Conservation (phyloP, 2,888 invertebrate species). For the Cryptocephalus primarius region DNA sequence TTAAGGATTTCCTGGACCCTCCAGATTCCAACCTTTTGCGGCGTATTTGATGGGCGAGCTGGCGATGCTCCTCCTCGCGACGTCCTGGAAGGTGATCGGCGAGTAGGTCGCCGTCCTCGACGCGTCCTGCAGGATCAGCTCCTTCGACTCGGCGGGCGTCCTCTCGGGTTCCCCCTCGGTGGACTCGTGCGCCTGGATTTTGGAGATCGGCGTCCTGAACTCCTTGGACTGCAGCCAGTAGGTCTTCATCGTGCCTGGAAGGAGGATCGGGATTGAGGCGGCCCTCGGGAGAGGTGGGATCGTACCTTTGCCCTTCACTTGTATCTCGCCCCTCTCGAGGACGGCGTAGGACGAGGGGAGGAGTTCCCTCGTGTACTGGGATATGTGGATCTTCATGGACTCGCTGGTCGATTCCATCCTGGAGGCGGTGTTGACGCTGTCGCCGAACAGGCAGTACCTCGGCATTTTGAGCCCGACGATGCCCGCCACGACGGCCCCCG, state of each 20-base stretch:
- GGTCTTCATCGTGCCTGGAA: conserved; percentile 71
- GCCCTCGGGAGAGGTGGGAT: not conserved
- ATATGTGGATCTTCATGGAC: conserved; percentile 92
- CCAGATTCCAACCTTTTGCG: conserved; percentile 28
- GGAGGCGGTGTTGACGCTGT: conserved; percentile 84
- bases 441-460: conserved; percentile 76
- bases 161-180: conserved; percentile 4
- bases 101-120: conserved; percentile 57
- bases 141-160: conserved; percentile 3
- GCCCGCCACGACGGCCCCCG: conserved; percentile 86
- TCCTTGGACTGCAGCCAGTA: conserved; percentile 75
- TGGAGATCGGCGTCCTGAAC: conserved; percentile 44
- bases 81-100: conserved; percentile 76
- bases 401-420: conserved; percentile 88
- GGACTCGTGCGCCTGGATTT: conserved; percentile 11
- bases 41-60: conserved; percentile 57
- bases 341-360: conserved; percentile 65
- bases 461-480: conserved; percentile 94
- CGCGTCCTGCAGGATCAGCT: conserved; percentile 15
- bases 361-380: conserved; percentile 72
- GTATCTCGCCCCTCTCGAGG: conserved; percentile 70
- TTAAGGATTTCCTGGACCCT: too few relatives aligned
- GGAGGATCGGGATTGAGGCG: not conserved
- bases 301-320: conserved; percentile 81
- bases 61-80: conserved; percentile 65